Conservation (phyloP, 2,888 invertebrate genomes). For the Mycalesis mineus region DNA sequence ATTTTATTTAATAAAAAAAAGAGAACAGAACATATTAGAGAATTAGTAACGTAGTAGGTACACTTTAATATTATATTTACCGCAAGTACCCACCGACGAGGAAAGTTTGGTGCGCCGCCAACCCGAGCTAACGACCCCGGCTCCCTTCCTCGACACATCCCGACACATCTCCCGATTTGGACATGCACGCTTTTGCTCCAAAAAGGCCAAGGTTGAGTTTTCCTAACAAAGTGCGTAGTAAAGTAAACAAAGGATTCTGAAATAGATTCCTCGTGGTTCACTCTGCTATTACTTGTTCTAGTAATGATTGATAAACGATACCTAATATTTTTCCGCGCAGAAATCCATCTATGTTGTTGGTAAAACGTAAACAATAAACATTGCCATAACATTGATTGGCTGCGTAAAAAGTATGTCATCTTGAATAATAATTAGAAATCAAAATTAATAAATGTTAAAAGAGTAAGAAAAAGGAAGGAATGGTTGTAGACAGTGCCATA, state of each 20-base stretch:
- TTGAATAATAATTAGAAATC: too few relatives aligned
- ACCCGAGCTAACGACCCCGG: slow-evolving; percentile 43
- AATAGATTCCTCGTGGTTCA: neutral
- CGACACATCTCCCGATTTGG: slow-evolving; percentile 37
- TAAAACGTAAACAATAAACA: neutral
- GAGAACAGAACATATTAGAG: too few relatives aligned
- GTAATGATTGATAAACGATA: neutral
- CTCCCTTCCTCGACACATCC: slow-evolving; percentile 23
- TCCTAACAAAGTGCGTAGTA: slow-evolving; percentile 3
- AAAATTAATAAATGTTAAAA: too few relatives aligned
- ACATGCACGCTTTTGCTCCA: slow-evolving; percentile 22
- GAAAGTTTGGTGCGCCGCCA: slow-evolving; percentile 39
- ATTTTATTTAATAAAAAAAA: too few relatives aligned
- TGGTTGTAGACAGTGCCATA: too few relatives aligned
- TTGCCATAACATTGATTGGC: neutral
- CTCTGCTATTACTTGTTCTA: neutral
- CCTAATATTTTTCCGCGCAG: neutral
- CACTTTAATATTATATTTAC: neutral
- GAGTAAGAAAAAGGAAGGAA: too few relatives aligned
- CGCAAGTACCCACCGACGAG: neutral
- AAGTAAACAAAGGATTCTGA: slow-evolving; percentile 12
- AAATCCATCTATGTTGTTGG: neutral
- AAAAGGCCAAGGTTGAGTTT: slow-evolving; percentile 29
- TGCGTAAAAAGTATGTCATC: neutral
- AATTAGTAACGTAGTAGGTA: neutral